Evolutionary conservation across 2,113 vertebrate genomes (phyloP), one percentile per base, ranked within the genome.

Genomic region (Myiagra hebetior): DNA sequence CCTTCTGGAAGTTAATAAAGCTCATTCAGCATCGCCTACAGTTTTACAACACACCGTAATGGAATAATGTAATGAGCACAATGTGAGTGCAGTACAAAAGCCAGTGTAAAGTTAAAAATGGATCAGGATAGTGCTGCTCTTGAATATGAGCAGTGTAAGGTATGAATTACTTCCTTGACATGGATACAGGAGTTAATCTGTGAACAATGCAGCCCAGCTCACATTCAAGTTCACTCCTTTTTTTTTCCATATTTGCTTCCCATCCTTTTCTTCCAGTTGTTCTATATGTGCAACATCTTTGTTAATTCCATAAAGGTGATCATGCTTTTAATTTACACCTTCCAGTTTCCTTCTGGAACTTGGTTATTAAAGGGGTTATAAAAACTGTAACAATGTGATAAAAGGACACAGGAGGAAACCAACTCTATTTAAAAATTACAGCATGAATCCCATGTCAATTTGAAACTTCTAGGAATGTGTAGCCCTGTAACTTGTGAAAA

Each of bases 1-100:
- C 80, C 44, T 67, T 52, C 94, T 94, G 63, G 12, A 94, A 95
- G 94, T 65, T 96, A 95, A 95, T 95, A 86, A 88, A 92, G 78
- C 90, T 92, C 85, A 37, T 77, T 93, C 82, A 50, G 28, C 69
- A 72, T 88, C 52, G 44, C 93, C 95, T 97, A 93, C 96, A 89
- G 91, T 93, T 93, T 88, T 90, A 81, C 83, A 84, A 91, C 85
- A 78, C 15, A 5, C 33, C 0, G 2, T 92, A 91, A 93, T 47
- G 68, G 83, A 74, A 86, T 67, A 86, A 70, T 60, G 72, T 50
- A 77, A 90, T 24, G 52, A 84, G 60, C 53, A 55, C 73, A 80
- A 74, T 11, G 27, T 39, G 53, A 75, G 78, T 18, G 28, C 28
- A 62, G 57, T 44, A 78, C 57, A 80, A 85, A 85, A 73, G 87